Evolutionary conservation across 2,888 invertebrate species (phyloP).

Genomic region (Lysandra bellargus): DNA sequence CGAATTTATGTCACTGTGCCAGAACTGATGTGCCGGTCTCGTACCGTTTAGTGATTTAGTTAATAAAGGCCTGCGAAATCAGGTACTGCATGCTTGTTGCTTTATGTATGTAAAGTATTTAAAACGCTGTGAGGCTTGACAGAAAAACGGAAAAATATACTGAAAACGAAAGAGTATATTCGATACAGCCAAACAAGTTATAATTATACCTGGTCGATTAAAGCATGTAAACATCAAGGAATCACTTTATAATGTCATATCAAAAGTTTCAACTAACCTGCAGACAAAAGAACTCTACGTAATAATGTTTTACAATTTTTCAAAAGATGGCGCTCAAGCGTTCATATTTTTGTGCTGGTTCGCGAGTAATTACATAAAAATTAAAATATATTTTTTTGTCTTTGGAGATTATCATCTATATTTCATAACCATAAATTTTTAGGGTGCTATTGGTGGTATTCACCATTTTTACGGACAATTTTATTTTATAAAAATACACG

Average conservation of each 20-base stretch:
- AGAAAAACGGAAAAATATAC: too few relatives aligned
- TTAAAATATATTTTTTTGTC: neutral
- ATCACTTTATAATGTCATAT: neutral
- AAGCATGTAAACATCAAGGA: neutral
- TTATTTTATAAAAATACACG: neutral
- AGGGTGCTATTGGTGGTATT: too few relatives aligned
- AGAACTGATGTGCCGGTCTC: constrained; percentile 43
- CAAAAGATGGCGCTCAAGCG: constrained; percentile 1
- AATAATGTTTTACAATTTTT: neutral
- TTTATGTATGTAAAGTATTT: neutral
- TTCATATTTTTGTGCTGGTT: neutral
- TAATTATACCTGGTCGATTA: neutral
- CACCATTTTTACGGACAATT: neutral
- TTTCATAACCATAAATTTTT: neutral
- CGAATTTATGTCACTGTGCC: constrained; percentile 35
- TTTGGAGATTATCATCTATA: neutral
- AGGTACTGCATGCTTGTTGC: constrained; percentile 51
- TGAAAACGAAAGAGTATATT: too few relatives aligned
- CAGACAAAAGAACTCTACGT: neutral
- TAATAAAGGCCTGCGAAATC: constrained; percentile 62
- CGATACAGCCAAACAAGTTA: too few relatives aligned
- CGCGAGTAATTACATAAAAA: too few relatives aligned
- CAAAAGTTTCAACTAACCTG: neutral
- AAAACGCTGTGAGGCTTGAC: too few relatives aligned
- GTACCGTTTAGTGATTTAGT: constrained; percentile 52